Base-by-base conservation (phyloP, 2,888 invertebrate species). In the Encarsia formosa region DNA sequence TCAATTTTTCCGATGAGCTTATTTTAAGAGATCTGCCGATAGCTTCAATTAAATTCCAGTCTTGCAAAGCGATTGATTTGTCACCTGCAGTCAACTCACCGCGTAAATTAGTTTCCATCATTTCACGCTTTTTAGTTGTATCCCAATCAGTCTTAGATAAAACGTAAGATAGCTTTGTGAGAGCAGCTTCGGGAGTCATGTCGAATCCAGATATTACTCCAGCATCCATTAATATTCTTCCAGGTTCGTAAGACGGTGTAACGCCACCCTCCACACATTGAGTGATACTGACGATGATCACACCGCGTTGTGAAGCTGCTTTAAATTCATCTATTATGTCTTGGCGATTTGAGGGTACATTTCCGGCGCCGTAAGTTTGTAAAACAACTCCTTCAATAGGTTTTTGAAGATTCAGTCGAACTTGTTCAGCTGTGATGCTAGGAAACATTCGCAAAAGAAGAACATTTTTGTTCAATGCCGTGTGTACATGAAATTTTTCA, bases 131-230 rank as follows among this genome's bases (percentile, higher is more conserved):
- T 45, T 81, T 79, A 23, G 82, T 75, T 38, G 80, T 75, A 40
- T 78, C 77, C 76, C 87, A 82, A 41, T 86, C 83, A 5, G 78
- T 77, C 68, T 93, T 90, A 1, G 91, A 87, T 20, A 97, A 76
- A 1, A 97, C 90, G 65, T 94, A 97, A 0, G 88, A 82, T 2
- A 98, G 77, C 73, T 98, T 98, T 2, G 91, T 85, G 8, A 96
- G 79, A 0, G 96, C 95, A 0, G 97, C 93, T 73, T 97, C 97
- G 0, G 91, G 87, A 0, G 97, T 97, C 89, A 93, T 90, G 67
- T 94, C 93, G 50, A 79, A 83, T 0, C 93, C 92, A 1, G 86
- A 80, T 22, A 89, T 81, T 1, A 92, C 86, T 1, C 92, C 73
- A 42, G 63, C 65, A 23, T 67, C 62, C 5, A 60, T 47, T 4